Base-by-base conservation (phyloP, 1,140 invertebrate species). In the Lethrus apterus region DNA sequence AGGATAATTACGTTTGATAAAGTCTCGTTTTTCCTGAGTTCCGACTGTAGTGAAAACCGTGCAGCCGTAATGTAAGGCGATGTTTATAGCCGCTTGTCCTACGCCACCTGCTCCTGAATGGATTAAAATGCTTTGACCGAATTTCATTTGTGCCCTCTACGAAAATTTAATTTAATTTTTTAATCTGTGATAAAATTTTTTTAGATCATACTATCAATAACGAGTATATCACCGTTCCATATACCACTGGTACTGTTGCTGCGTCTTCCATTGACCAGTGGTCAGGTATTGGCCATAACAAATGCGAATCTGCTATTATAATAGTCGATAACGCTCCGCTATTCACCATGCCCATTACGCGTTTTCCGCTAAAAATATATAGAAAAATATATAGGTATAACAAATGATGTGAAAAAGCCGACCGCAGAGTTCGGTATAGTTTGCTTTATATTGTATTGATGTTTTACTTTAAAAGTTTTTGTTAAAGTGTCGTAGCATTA, bases 181-280 rank as follows among this genome's bases (percentile, higher is more conserved):
- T n/a, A n/a, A n/a, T n/a, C n/a, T n/a, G n/a, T n/a, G n/a, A n/a
- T n/a, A n/a, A n/a, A n/a, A n/a, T n/a, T n/a, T n/a, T n/a, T n/a
- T n/a, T n/a, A 26, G 24, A 7, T 7, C 24, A n/a, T 30, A 40
- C 58, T 0, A 57, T 21, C 24, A 76, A 72, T 43, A 95, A 72
- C 3, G 89, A 83, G 60, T 87, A 89, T 51, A 86, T 88, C 1
- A 78, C 86, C 0, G 88, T 92, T 38, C 68, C 66, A 54, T 83
- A 87, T 9, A 75, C 80, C 38, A 74, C 78, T 7, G 87, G 86
- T 2, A 89, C 73, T 1, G 84, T 86, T 0, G 83, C 80, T 10
- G 86, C 86, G 18, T 89, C 81, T 55, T 82, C 79, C 7, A 89
- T 56, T 1, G 67, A 74, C 86, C 86, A 89, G 9, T 69, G 46